These are phyloP conservation scores for Brachionus sp. DNA, from an alignment of 1,140 invertebrate genomes.

Conservation along the genomic window DNA sequence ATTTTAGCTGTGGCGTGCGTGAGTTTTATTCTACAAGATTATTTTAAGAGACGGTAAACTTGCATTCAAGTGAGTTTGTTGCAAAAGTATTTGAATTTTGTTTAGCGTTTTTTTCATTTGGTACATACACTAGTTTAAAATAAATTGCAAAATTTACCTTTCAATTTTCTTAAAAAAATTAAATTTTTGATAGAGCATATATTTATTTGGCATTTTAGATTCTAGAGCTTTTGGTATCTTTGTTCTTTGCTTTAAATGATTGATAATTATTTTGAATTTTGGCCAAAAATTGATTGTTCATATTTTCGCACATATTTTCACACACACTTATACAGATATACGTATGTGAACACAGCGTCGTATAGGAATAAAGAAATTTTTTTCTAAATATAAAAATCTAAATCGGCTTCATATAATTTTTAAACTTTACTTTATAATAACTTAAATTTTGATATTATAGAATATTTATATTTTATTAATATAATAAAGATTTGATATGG, in stretches of 20 bases:
- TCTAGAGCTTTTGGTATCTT: background rate
- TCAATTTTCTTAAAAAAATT: background rate
- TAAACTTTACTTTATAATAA: background rate
- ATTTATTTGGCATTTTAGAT: background rate
- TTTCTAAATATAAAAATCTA: background rate
- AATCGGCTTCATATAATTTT: background rate
- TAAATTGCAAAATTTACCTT: background rate
- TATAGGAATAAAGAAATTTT: conserved; percentile 29
- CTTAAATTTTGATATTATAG: too few species aligned
- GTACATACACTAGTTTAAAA: background rate
- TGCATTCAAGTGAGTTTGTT: background rate
- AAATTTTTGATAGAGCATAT: background rate
- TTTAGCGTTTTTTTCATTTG: background rate
- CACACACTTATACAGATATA: background rate
- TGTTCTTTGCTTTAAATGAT: background rate
- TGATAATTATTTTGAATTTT: background rate
- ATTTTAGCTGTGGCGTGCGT: conserved; percentile 31
- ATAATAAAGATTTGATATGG: too few species aligned
- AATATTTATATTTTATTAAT: too few species aligned
- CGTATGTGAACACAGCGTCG: background rate
- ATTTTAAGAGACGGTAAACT: conserved; percentile 16
- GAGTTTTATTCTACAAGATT: background rate
- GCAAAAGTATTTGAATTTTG: background rate
- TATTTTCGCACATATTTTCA: background rate
- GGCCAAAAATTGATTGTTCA: background rate